Evolutionary conservation across 2,113 vertebrate genomes (phyloP).

Genomic region (Ascaphus truei): DNA sequence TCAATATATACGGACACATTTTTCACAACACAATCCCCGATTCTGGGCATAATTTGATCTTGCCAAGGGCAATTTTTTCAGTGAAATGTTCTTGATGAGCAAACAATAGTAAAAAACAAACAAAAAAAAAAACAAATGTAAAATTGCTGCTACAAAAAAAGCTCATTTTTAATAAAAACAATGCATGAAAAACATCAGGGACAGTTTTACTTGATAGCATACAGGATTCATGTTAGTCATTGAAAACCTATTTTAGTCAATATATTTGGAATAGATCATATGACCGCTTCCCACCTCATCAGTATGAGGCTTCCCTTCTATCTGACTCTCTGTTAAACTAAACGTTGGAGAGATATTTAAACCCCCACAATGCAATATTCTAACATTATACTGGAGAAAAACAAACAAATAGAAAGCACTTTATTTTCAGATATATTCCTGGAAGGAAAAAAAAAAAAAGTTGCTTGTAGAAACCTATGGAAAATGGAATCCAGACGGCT

Average conservation of each 20-base stretch:
- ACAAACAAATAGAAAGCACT: neutral
- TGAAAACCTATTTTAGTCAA: slow-evolving; percentile 5
- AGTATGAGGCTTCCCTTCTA: neutral
- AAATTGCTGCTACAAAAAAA: too few species aligned
- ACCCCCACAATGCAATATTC: neutral
- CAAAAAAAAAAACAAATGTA: too few species aligned
- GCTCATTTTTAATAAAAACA: slow-evolving; percentile 1
- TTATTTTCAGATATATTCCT: slow-evolving; percentile 33
- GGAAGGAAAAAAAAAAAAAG: too few species aligned
- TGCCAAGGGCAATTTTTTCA: too few species aligned
- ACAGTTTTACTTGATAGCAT: neutral
- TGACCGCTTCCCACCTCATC: slow-evolving; percentile 11
- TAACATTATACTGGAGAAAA: neutral
- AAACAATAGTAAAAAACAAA: too few species aligned
- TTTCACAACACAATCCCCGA: too few species aligned
- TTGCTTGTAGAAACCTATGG: too few species aligned
- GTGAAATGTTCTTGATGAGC: too few species aligned
- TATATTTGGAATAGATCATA: slow-evolving; percentile 10
- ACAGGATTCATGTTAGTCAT: slow-evolving; percentile 17
- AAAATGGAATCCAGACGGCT: too few species aligned
- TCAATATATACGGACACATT: too few species aligned
- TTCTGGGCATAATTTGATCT: too few species aligned
- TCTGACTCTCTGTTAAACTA: slow-evolving; percentile 5
- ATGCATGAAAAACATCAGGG: slow-evolving; percentile 16
- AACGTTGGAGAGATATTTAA: neutral